These are phyloP conservation scores for Amblyjoppa proteus DNA, from an alignment of 2,888 invertebrate genomes.

Conservation along the genomic window DNA sequence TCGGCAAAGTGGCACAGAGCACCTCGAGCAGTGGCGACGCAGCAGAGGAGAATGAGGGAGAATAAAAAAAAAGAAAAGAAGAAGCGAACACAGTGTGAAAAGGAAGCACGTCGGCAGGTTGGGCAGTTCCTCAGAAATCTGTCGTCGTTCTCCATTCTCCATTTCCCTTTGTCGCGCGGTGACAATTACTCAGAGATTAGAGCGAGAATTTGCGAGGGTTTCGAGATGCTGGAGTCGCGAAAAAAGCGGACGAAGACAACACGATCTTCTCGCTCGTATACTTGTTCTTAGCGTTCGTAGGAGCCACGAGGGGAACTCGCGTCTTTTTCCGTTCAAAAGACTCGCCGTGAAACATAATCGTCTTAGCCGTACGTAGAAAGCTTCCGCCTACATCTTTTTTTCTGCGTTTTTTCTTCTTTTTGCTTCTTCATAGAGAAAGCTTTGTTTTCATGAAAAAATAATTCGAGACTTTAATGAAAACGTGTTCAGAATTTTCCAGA, in stretches of 20 bases:
- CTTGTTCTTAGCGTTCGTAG: conserved; percentile 66
- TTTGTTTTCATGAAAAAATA: no score
- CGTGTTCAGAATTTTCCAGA: no score
- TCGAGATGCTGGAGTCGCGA: conserved; percentile 48
- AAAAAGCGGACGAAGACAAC: conserved; percentile 21
- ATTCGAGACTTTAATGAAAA: no score
- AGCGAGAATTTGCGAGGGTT: conserved; percentile 82
- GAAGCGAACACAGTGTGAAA: conserved; percentile 47
- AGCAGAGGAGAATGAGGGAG: conserved; percentile 2
- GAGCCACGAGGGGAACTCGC: conserved; percentile 32
- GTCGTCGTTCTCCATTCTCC: conserved; percentile 69
- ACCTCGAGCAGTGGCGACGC: neutral
- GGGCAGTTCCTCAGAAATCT: conserved; percentile 66
- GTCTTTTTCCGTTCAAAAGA: conserved; percentile 73
- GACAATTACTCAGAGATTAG: conserved; percentile 84
- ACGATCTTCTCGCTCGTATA: conserved; percentile 18
- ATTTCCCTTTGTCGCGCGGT: conserved; percentile 70
- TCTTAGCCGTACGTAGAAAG: conserved; percentile 70
- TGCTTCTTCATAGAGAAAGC: no score
- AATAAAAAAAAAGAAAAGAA: conserved; percentile 25
- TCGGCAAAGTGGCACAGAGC: conserved; percentile 65
- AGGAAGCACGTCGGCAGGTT: conserved; percentile 63
- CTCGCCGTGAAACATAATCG: conserved; percentile 78
- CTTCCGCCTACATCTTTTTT: conserved; percentile 40
- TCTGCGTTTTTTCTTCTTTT: neutral